Evolutionary conservation across 1,140 invertebrate genomes (phyloP).

Genomic region (Mamestra configurata): DNA sequence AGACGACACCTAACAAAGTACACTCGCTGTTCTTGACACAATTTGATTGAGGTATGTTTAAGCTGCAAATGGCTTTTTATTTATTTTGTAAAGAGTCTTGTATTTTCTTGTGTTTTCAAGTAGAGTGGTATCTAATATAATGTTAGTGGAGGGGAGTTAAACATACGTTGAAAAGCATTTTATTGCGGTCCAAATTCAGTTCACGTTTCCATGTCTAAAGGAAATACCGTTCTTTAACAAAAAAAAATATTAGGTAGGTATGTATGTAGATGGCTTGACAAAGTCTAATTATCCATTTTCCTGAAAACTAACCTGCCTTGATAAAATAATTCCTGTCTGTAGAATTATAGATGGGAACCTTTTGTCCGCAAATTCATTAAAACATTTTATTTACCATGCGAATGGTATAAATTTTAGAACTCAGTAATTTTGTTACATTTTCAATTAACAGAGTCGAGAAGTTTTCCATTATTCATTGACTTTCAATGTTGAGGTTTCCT

Average conservation of each 20-base stretch:
- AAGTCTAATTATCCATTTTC: background rate
- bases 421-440: slow-evolving; percentile 37
- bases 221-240: too few species aligned
- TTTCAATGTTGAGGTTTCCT: slow-evolving; percentile 12
- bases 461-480: slow-evolving; percentile 38
- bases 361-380: slow-evolving; percentile 7
- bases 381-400: slow-evolving; percentile 10
- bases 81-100: background rate
- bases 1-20: background rate
- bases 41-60: background rate
- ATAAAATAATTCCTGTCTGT: background rate
- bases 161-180: too few species aligned
- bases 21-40: background rate
- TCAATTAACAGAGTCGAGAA: slow-evolving; percentile 15
- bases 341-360: background rate
- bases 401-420: background rate
- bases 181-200: too few species aligned
- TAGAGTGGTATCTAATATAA: background rate
- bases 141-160: too few species aligned
- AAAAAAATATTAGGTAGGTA: too few species aligned
- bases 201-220: too few species aligned
- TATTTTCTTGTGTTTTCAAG: background rate
- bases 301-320: background rate
- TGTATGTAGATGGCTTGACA: background rate
- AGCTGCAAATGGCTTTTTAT: background rate